Base-by-base conservation (phyloP, 2,888 invertebrate genomes). In the Steinernema scapterisci region DNA sequence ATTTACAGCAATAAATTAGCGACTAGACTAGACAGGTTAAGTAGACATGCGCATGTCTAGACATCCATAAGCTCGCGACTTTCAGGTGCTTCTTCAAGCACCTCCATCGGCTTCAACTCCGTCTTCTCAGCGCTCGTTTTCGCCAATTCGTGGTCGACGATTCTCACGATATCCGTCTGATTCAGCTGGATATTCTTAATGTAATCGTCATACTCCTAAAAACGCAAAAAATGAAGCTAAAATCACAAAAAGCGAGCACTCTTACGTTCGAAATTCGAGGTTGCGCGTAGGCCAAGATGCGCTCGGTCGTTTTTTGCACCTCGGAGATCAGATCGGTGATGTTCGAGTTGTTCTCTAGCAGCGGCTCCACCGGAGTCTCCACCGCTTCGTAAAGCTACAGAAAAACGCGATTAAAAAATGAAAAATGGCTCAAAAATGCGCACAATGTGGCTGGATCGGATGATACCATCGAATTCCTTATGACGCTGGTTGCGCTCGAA, bases 381-480 rank as follows among this genome's bases (percentile, higher is more conserved):
- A 74, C 63, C 7, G 76, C 77, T 52, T 77, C 77, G 31, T 77
- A 77, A 19, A 77, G 70, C 77, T 77, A 16, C 13, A 71, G 72
- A 38, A 38, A 38, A 3, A 9, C 38, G 38, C 38, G 9, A 38
- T 38, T 38, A 38, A 46, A 43, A 74, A 25, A 21, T 13, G 5
- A 38, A 38, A 38, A 38, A 3, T 3, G 38, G 9, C 38, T 9
- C 38, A 38, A 38, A 38, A 38, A 3, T 21, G 43, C 78, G 51
- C 25, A 78, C 78, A 52, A 73, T 71, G 48, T 78, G 78, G 54
- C 79, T 78, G 38, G 70, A 25, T 11, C 73, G 70, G 23, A 78
- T 78, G 13, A 78, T 48, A 3, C 78, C 78, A 46, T 78, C 78
- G 38, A 78, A 78, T 45, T 78, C 78, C 45, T 72, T 73, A 46